Evolutionary conservation across 2,888 invertebrate genomes (phyloP), one percentile per base, ranked within the genome.

Genomic region (Alloplasta piceator): DNA sequence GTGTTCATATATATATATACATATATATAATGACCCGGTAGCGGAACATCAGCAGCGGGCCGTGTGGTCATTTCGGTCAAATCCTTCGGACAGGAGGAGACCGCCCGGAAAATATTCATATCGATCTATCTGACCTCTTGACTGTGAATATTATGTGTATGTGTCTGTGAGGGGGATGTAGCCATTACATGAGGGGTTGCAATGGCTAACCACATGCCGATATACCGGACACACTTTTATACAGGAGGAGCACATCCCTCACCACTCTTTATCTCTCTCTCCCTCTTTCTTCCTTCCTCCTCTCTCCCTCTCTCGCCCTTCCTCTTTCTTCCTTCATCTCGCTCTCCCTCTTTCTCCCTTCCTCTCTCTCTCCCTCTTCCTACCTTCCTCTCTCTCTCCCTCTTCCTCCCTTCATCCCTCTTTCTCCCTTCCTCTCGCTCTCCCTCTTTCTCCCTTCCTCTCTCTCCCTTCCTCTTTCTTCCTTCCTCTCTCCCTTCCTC

Each of bases 91-190:
- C 77, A 76, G 72, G 84, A 84, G 84, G 81, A 87, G 82, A 80
- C 86, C 84, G 84, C 66, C 86, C 85, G 85, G 86, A 89, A 88
- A 89, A 89, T 89, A 89, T 89, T 87, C 88, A 85, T 87, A 89
- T 89, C 89, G 89, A 89, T 88, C 88, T 85, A 84, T 68, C 80
- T 84, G 86, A 87, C 86, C 87, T 85, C 86, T 77, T 85, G 68
- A 61, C 70, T 66, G n/a, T n/a, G n/a, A n/a, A n/a, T n/a, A n/a
- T n/a, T n/a, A n/a, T n/a, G n/a, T n/a, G n/a, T n/a, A n/a, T n/a
- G n/a, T 60, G 12, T 36, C 6, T 41, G 7, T 10, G 38, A 4
- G 41, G 41, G 48, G 41, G 26, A 14, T 64, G 16, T 60, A 10
- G 52, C 43, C 12, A n/a, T 39, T n/a, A n/a, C n/a, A 26, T 26